Base-by-base conservation (phyloP, 1,140 invertebrate genomes). In the Ceratitis capitata region DNA sequence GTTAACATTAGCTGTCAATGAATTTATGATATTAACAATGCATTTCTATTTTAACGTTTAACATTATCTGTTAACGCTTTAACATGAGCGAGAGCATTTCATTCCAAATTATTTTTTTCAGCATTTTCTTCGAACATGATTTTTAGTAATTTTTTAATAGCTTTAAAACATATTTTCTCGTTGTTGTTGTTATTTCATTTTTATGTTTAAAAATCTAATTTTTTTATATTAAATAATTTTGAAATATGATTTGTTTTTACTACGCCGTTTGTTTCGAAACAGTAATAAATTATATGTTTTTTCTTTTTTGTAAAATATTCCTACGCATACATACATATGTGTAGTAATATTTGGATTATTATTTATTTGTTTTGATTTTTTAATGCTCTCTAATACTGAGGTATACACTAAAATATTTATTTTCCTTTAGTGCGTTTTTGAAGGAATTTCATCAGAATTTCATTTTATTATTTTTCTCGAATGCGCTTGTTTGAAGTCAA, bases 331-430 rank as follows among this genome's bases (percentile, higher is more conserved):
- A 69, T 6, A 19, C 61, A 69, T 69, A 69, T 35, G 35, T 14
- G 32, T 39, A 9, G 4, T 29, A 32, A 5, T 14, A 61, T 61
- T 26, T 69, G 3, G 5, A 2, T 16, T 69, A 69, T 69, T 69
- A 69, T 35, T 69, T 69, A 35, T 35, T 69, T 69, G 61, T 35
- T 69, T 69, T 69, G 61, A 69, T 69, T 19, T 35, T 35, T 69
- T 69, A 69, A 69, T 69, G 29, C 58, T 12, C 32, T 3, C 16
- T 69, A 35, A 69, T 4, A 16, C 61, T 29, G n/a, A 0, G 32
- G 29, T 29, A 69, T 69, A 35, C n/a, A 6, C 3, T 14, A 35
- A 4, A 69, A n/a, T 39, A 39, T n/a, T 39, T 26, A 12, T 3
- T 16, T 69, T 19, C 32, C 10, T 6, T n/a, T n/a, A 56, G 6